phyloP scores from a whole-genome alignment of 2,888 invertebrate genomes.

The Drosophila kambysellisi region DNA sequence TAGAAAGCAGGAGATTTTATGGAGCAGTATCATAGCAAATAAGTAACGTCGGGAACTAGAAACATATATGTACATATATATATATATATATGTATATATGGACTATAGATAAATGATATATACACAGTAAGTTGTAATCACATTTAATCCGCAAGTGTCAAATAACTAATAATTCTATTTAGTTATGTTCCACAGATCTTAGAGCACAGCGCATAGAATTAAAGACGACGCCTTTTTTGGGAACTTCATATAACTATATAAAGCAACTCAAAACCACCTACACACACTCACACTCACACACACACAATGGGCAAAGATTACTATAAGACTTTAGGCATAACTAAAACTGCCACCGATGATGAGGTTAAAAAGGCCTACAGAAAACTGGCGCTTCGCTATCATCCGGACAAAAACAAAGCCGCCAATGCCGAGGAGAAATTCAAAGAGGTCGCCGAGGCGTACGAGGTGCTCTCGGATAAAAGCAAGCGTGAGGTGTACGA shows the following conservation, averaged over 20 bases:
- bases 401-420: slow-evolving; percentile 99
- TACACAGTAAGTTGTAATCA: slow-evolving; percentile 35
- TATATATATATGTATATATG: slow-evolving; percentile 41
- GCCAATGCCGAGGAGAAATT: slow-evolving; percentile 98
- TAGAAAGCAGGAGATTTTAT: slow-evolving; percentile 51
- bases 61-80: slow-evolving; percentile 20
- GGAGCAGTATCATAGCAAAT: slow-evolving; percentile 73
- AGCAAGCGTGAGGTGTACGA: slow-evolving; percentile 98
- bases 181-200: slow-evolving; percentile 36
- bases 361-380: slow-evolving; percentile 99
- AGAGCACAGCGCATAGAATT: slow-evolving; percentile 39
- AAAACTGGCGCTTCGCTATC: slow-evolving; percentile 98
- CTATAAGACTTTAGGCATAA: slow-evolving; percentile 95
- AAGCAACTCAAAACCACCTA: slow-evolving; percentile 25
- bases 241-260: slow-evolving; percentile 28
- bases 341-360: slow-evolving; percentile 95
- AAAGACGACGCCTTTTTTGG: slow-evolving; percentile 30
- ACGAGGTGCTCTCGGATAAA: slow-evolving; percentile 98
- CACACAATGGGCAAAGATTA: slow-evolving; percentile 97
- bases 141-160: not conserved
- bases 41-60: slow-evolving; percentile 49
- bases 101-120: slow-evolving; percentile 44
- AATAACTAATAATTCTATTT: not conserved
- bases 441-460: slow-evolving; percentile 99
- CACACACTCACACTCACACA: slow-evolving; percentile 21